Evolutionary conservation across 2,888 invertebrate species (phyloP).

Genomic region (Tubulanus polymorphus): DNA sequence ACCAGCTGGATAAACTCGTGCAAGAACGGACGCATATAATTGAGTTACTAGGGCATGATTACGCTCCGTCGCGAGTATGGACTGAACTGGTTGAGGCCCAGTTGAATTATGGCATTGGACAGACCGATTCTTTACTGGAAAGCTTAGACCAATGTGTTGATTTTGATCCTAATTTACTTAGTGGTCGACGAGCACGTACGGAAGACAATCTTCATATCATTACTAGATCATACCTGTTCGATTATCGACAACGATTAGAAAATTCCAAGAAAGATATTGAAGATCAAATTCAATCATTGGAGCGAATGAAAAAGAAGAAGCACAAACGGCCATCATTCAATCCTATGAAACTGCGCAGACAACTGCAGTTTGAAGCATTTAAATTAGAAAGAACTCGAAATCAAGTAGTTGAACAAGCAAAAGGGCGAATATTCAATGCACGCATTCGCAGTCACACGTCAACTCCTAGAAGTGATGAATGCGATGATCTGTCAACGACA

Average conservation of each 20-base stretch:
- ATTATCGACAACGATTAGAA: constrained; percentile 38
- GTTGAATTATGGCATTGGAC: constrained; percentile 52
- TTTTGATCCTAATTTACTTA: constrained; percentile 8
- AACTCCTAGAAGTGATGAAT: too few species aligned
- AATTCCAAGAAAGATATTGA: constrained; percentile 39
- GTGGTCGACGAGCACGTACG: constrained; percentile 11
- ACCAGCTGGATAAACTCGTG: constrained; percentile 43
- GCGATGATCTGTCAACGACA: too few species aligned
- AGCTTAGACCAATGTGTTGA: constrained; percentile 33
- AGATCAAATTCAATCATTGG: constrained; percentile 33
- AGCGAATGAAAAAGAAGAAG: constrained; percentile 20
- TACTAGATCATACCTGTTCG: constrained; percentile 32
- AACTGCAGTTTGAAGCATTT: constrained; percentile 44
- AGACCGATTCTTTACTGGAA: constrained; percentile 49
- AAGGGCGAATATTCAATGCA: too few species aligned
- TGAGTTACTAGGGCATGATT: constrained; percentile 42
- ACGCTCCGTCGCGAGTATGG: constrained; percentile 48
- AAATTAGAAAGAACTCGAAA: constrained; percentile 40
- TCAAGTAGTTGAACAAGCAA: too few species aligned
- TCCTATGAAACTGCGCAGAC: constrained; percentile 25
- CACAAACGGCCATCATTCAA: constrained; percentile 15
- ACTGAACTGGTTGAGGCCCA: constrained; percentile 52
- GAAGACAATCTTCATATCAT: constrained; percentile 22
- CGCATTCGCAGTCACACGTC: too few species aligned
- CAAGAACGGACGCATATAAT: constrained; percentile 44